Evolutionary conservation across 2,888 invertebrate species (phyloP).

Genomic region (Empis stercorea): DNA sequence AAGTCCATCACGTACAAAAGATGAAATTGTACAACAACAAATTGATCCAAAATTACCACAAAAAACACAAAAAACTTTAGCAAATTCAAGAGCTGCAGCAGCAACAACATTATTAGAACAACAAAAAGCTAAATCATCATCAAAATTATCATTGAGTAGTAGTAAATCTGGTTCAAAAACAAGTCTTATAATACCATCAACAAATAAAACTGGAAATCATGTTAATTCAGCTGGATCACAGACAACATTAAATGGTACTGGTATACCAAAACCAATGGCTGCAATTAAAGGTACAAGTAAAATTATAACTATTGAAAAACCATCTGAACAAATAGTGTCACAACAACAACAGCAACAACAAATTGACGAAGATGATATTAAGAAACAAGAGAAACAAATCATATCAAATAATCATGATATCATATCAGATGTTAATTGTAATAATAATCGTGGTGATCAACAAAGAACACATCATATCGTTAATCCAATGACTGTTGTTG

Average conservation of each 20-base stretch:
- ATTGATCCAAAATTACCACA: conserved; percentile 28
- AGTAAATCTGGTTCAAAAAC: conserved; percentile 25
- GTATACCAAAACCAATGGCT: conserved; percentile 83
- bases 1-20: conserved; percentile 27
- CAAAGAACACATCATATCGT: conserved; percentile 20
- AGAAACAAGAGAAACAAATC: background rate
- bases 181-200: conserved; percentile 23
- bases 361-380: conserved; percentile 5
- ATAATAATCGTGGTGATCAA: conserved; percentile 7
- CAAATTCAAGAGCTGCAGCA: conserved; percentile 35
- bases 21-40: conserved; percentile 23
- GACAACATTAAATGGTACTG: conserved; percentile 38
- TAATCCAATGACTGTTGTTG: conserved; percentile 16
- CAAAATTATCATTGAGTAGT: conserved; percentile 23
- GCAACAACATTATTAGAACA: conserved; percentile 32
- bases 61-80: conserved; percentile 24
- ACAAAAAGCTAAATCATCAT: conserved; percentile 40
- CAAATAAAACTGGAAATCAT: background rate
- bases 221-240: background rate
- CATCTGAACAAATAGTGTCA: conserved; percentile 9
- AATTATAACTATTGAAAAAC: conserved; percentile 34
- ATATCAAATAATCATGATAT: conserved; percentile 12
- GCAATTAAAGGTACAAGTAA: conserved; percentile 84
- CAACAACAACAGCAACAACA: conserved; percentile 11
- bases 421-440: conserved; percentile 17